Evolutionary conservation across 2,797 vertebrate species (phyloP).

Genomic region (Hyperoplus immaculatus): DNA sequence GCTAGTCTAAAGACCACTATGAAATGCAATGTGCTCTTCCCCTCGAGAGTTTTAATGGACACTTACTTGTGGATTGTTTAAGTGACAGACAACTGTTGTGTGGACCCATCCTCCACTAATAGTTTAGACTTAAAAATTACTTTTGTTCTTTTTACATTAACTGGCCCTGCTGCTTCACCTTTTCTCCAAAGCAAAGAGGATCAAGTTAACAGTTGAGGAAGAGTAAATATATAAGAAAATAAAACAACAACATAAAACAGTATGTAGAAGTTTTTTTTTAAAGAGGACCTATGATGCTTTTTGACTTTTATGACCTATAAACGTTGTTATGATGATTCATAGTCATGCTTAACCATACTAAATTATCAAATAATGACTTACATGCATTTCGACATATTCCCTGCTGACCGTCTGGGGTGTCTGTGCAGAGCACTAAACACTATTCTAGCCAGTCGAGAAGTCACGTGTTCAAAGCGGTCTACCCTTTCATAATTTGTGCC

Average conservation of each 20-base stretch:
- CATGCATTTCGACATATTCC: no score
- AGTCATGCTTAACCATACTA: no score
- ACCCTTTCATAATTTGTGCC: no score
- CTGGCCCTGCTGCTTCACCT: not conserved
- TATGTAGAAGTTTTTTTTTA: not conserved
- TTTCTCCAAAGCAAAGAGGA: not conserved
- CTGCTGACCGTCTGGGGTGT: no score
- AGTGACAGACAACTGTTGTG: conserved; percentile 4
- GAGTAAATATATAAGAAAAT: not conserved
- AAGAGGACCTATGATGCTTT: no score
- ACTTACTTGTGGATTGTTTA: conserved; percentile 38
- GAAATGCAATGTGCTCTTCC: conserved; percentile 43
- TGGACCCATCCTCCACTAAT: not conserved
- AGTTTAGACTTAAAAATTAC: not conserved
- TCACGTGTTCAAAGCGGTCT: no score
- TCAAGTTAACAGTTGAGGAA: not conserved
- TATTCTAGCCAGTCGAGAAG: no score
- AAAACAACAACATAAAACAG: not conserved
- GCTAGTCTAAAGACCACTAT: conserved; percentile 75
- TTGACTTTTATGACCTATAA: no score
- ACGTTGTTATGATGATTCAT: no score
- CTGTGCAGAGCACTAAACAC: no score
- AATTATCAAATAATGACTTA: no score
- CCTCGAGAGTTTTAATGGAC: conserved; percentile 50
- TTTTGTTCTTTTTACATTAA: not conserved